Evolutionary conservation across 2,888 invertebrate genomes (phyloP).

Genomic region (Calephelis perditalis): DNA sequence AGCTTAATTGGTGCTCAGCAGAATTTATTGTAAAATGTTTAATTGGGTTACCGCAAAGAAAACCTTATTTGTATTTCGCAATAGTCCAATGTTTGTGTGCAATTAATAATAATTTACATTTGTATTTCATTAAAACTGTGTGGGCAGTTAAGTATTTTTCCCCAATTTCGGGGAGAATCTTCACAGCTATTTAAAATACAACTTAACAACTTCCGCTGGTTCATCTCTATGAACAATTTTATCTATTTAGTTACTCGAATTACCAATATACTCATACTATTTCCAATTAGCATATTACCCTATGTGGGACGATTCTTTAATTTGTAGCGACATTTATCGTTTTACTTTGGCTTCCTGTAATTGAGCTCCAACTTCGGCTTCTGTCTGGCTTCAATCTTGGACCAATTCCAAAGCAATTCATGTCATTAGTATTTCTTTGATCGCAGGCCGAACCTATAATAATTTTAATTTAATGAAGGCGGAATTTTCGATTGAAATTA

Average conservation of each 20-base stretch:
- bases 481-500: slow-evolving; percentile 42
- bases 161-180: no score
- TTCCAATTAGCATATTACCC: slow-evolving; percentile 33
- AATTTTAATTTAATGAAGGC: slow-evolving; percentile 60
- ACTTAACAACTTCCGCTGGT: no score
- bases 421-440: slow-evolving; percentile 62
- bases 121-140: no score
- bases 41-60: no score
- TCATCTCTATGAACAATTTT: background rate
- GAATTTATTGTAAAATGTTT: no score
- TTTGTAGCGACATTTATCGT: slow-evolving; percentile 65
- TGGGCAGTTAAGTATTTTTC: no score
- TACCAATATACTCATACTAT: background rate
- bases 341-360: slow-evolving; percentile 65
- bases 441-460: slow-evolving; percentile 45
- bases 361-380: slow-evolving; percentile 50
- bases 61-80: no score
- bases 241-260: background rate
- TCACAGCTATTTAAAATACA: no score
- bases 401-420: slow-evolving; percentile 64
- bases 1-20: no score
- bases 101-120: no score
- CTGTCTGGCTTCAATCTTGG: slow-evolving; percentile 52
- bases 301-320: slow-evolving; percentile 64
- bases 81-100: no score